Evolutionary conservation across 2,888 invertebrate genomes (phyloP), one percentile per base, ranked within the genome.

Genomic region (Clepsis dumicolana): DNA sequence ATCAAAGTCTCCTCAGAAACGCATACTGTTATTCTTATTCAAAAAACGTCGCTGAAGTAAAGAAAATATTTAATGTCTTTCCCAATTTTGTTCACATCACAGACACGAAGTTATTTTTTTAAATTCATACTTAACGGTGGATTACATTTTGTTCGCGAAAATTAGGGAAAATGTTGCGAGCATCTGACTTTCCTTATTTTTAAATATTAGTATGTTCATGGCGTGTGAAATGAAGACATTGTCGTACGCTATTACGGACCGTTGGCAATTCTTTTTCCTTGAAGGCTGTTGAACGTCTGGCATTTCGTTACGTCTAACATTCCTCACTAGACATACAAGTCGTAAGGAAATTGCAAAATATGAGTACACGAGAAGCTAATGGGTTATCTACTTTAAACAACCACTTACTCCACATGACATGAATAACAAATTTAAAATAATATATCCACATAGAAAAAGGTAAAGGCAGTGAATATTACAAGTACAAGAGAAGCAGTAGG

Each of bases 1-100:
- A 89, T 89, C 89, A 89, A 85, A 84, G 82, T 83, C 83, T 77
- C 71, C 76, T 76, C 74, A 73, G 77, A 78, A 83, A 80, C 76
- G 75, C 70, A 76, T 80, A 84, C 81, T 83, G 82, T 59, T 79
- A 77, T 79, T 80, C 78, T 77, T 80, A 71, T 80, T 78, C 76
- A 68, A 73, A 68, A 79, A 81, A 82, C 77, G 71, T 78, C 75
- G 74, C 73, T 75, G 54, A 75, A 78, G 77, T 72, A 79, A 70
- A 65, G 76, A 73, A 77, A 75, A 79, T 80, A 77, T 82, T 81
- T 82, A 81, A 83, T 82, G 83, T 80, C 76, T 78, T 76, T 79
- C 76, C 74, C 79, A 78, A 85, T 82, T 82, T 79, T 71, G 67
- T 67, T 24, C 63, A 70, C 75, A 71, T 71, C 70, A 72, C 70